Base-by-base conservation (phyloP, 2,797 vertebrate species). In the Ispidina picta region DNA sequence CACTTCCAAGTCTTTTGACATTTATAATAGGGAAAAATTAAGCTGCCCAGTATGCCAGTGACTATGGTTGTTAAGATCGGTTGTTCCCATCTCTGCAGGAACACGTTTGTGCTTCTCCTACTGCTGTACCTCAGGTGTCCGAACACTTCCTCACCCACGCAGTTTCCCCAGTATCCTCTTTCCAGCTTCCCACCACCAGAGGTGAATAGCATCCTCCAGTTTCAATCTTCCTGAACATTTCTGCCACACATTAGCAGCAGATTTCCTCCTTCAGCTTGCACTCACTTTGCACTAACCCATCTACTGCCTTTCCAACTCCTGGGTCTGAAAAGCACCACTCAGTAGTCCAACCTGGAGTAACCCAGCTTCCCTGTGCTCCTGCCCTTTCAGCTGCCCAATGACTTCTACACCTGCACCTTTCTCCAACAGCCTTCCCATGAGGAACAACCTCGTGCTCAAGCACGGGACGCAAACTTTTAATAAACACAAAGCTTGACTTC, bases 321-420 rank as follows among this genome's bases (percentile, higher is more conserved):
- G 2, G 26, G 23, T 5, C 16, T 8, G 2, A 15, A 52, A 9
- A 17, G 29, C 2, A 0, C 0, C 6, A 28, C 64, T 58, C 35
- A 31, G 26, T 41, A 39, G 11, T 9, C 62, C 18, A 26, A 13
- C 46, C 46, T 16, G 3, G 1, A 59, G 43, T 39, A 39, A 39
- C 37, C 37, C 43, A 20, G 22, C 28, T 25, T 7, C 16, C 10
- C 60, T 10, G 9, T 3, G 5, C 39, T 62, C 59, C 52, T 15
- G 9, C 0, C 0, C 6, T 8, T 77, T 29, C 51, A 35, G 55
- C 51, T 46, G 28, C 49, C 13, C 2, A 1, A 5, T 0, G 4
- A 31, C 43, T 62, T 18, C 60, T 17, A 8, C 1, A 4, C 22
- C 55, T 51, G 29, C 19, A 1, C 31, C 35, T 28, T 11, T 9